Evolutionary conservation across 2,797 vertebrate genomes (phyloP).

Genomic region (Nannoperca obscura): DNA sequence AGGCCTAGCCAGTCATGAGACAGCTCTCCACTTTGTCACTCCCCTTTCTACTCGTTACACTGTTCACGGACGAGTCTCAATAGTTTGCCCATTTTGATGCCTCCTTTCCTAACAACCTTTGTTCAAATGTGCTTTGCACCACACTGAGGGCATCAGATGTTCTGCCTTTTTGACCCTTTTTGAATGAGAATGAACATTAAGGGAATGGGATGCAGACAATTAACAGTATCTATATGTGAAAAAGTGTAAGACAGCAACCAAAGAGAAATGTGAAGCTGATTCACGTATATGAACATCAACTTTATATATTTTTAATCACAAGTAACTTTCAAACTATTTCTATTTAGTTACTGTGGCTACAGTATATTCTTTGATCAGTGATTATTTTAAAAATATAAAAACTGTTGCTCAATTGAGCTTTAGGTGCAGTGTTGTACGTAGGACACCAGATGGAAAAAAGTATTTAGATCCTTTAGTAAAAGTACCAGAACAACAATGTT

Average conservation of each 20-base stretch:
- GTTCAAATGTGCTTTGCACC: not conserved
- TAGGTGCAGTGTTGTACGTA: too few relatives aligned
- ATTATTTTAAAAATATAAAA: not conserved
- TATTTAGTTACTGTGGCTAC: not conserved
- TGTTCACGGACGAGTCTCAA: slow-evolving; percentile 47
- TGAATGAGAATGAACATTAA: not conserved
- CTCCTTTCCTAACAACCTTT: slow-evolving; percentile 34
- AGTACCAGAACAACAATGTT: too few relatives aligned
- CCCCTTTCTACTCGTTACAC: slow-evolving; percentile 58
- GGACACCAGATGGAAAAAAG: too few relatives aligned
- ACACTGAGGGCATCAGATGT: not conserved
- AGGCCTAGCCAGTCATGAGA: slow-evolving; percentile 49
- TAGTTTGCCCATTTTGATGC: slow-evolving; percentile 2
- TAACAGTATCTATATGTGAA: not conserved
- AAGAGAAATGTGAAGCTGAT: not conserved
- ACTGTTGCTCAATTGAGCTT: too few relatives aligned
- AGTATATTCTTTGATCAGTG: not conserved
- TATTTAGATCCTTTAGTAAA: too few relatives aligned
- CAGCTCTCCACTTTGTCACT: slow-evolving; percentile 44
- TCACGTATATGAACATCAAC: not conserved
- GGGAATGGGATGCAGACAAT: not conserved
- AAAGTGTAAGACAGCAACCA: not conserved
- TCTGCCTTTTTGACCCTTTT: not conserved
- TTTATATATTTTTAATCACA: not conserved
- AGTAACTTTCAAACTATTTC: not conserved